A percentile compares a stretch with the other conserved stretches of the same genome.
Conservation (phyloP, 2,888 invertebrate species). For the Mycalesis mineus region DNA sequence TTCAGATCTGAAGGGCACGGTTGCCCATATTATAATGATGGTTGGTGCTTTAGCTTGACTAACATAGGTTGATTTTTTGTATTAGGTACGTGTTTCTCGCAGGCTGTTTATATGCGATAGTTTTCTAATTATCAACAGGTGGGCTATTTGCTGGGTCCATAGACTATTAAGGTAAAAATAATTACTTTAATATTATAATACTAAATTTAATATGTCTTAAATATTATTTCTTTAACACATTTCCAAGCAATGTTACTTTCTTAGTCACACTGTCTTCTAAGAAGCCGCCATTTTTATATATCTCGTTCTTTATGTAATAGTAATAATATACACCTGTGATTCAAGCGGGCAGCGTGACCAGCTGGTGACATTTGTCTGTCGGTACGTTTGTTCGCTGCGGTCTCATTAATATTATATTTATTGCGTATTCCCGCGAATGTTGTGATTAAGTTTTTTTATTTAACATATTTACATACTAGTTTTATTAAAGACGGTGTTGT, state of each 20-base stretch:
- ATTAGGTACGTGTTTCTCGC: too few species aligned
- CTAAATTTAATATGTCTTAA: too few species aligned
- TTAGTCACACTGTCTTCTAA: constrained; percentile 53
- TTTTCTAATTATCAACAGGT: too few species aligned
- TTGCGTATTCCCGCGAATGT: background rate
- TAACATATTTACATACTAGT: background rate
- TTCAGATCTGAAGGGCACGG: too few species aligned
- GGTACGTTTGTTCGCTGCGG: constrained; percentile 19
- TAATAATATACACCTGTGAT: constrained; percentile 52
- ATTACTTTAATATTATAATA: too few species aligned
- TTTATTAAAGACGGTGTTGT: too few species aligned
- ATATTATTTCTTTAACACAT: constrained; percentile 1
- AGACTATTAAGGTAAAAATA: too few species aligned
- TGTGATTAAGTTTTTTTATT: background rate
- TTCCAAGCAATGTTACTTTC: constrained; percentile 6
- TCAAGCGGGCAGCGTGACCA: constrained; percentile 43
- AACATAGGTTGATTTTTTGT: too few species aligned
- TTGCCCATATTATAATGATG: too few species aligned
- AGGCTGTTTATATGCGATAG: too few species aligned
- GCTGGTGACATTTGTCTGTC: constrained; percentile 48
- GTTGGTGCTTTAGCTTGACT: too few species aligned
- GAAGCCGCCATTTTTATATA: constrained; percentile 59
- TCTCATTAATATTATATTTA: constrained; percentile 25
- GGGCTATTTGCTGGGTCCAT: too few species aligned
- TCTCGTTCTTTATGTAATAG: constrained; percentile 62